A percentile compares a stretch with the other conserved stretches of the same genome.
Evolutionary conservation across 2,888 invertebrate genomes (phyloP).

Genomic region (Augochlorella aurata): DNA sequence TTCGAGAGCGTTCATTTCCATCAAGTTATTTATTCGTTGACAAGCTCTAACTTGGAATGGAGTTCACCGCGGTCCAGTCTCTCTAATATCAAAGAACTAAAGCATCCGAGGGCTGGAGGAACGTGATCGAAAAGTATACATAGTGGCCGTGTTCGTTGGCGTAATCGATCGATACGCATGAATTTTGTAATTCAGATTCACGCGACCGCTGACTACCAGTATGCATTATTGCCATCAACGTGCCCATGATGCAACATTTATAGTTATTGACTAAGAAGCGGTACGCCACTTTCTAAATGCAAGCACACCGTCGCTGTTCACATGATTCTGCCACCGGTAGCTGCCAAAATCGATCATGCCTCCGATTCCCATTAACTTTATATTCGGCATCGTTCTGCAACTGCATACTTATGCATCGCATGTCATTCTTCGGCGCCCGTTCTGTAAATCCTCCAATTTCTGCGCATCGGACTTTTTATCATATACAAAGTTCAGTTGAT

Average conservation of each 20-base stretch:
- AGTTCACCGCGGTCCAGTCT: background rate
- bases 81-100: background rate
- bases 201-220: background rate
- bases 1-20: background rate
- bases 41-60: background rate
- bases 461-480: no score
- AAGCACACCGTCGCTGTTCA: background rate
- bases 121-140: background rate
- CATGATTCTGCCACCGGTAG: background rate
- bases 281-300: background rate
- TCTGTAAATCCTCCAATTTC: no score
- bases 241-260: slow-evolving; percentile 23
- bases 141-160: background rate
- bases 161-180: background rate
- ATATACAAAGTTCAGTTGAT: no score
- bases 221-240: background rate
- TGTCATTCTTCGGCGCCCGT: background rate
- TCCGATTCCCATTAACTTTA: background rate
- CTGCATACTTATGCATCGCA: background rate
- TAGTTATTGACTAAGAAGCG: slow-evolving; percentile 8
- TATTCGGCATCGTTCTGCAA: background rate
- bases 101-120: background rate
- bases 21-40: background rate
- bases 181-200: background rate
- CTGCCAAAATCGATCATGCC: background rate